Evolutionary conservation across 2,797 vertebrate genomes (phyloP).

Genomic region (Leucoraja ocellata): DNA sequence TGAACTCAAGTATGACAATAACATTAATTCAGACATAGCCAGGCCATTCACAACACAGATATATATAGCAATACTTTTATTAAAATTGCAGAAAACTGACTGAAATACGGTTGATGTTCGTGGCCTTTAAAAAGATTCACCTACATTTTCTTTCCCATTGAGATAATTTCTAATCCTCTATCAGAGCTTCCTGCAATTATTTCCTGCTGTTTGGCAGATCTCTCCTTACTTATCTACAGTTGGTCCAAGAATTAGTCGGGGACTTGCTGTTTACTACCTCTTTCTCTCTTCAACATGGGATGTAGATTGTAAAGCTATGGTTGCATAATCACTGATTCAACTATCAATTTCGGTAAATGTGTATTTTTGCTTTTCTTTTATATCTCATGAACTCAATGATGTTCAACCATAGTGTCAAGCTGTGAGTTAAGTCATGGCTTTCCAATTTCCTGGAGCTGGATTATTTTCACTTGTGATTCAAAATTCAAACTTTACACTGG

Average conservation of each 20-base stretch:
- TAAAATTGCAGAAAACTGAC: not conserved
- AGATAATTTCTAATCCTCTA: not conserved
- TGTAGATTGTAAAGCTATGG: not conserved
- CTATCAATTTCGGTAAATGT: not conserved
- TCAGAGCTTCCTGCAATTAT: not conserved
- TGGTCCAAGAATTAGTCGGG: not conserved
- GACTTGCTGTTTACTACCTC: not conserved
- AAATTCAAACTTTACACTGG: not conserved
- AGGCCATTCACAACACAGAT: not conserved
- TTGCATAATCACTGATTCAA: not conserved
- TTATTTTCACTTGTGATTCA: conserved; percentile 21
- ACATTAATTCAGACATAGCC: not conserved
- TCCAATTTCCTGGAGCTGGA: not conserved
- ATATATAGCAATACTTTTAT: not conserved
- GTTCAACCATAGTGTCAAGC: not conserved
- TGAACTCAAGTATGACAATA: not conserved
- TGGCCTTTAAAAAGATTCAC: not conserved
- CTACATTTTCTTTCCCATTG: too few relatives aligned
- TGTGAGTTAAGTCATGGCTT: not conserved
- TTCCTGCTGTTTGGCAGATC: not conserved
- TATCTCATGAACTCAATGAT: not conserved
- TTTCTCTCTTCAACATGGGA: not conserved
- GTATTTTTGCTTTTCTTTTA: not conserved
- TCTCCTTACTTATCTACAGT: not conserved
- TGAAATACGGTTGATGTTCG: not conserved